Conservation (phyloP, 2,113 vertebrate genomes). For the Solenodon paradoxus region DNA sequence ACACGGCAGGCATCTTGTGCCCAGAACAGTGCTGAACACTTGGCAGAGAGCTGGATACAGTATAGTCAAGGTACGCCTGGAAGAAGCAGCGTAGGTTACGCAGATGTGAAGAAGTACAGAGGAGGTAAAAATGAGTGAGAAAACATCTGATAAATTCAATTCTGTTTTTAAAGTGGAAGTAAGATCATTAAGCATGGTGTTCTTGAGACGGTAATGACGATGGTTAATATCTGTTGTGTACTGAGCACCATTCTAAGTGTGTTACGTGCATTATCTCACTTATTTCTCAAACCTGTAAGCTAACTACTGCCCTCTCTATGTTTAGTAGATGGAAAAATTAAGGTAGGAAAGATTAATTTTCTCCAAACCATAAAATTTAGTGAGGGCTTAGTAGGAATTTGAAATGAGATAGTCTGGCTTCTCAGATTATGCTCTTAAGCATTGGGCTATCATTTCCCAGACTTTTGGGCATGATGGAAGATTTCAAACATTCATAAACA, state of each 20-base stretch:
- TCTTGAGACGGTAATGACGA: neutral
- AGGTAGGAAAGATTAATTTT: neutral
- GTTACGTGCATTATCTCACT: neutral
- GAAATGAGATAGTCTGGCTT: neutral
- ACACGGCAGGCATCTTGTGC: neutral
- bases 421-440: neutral
- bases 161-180: neutral
- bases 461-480: neutral
- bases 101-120: neutral
- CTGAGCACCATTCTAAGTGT: neutral
- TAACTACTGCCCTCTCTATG: neutral
- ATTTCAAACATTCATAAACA: neutral
- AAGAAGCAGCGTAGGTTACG: neutral
- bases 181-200: neutral
- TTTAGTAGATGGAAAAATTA: constrained; percentile 5
- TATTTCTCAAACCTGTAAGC: neutral
- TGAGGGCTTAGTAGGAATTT: neutral
- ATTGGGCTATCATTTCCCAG: neutral
- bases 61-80: neutral
- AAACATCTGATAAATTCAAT: neutral
- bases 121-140: neutral
- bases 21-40: neutral
- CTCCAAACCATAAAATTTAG: neutral
- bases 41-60: neutral
- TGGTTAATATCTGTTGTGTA: neutral